Conservation (phyloP, 2,888 invertebrate species). For the Acrobasis repandana region DNA sequence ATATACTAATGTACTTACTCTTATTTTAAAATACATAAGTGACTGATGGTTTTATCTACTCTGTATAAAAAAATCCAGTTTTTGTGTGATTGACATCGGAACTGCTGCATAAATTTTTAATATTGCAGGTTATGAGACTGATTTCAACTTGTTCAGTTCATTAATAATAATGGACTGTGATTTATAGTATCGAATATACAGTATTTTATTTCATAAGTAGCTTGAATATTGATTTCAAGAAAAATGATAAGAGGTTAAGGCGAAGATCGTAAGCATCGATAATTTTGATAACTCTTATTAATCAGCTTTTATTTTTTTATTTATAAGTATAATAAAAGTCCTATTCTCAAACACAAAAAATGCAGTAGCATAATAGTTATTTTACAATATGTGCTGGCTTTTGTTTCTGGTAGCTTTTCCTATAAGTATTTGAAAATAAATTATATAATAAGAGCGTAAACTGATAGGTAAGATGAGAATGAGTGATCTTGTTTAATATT, state of each 20-base stretch:
- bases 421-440: too few relatives aligned
- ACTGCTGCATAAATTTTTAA: background rate
- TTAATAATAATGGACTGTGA: background rate
- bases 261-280: background rate
- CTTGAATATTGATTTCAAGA: background rate
- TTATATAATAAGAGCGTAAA: too few relatives aligned
- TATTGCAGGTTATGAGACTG: background rate
- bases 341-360: background rate
- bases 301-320: background rate
- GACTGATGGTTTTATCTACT: too few relatives aligned
- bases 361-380: too few relatives aligned
- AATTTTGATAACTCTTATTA: background rate
- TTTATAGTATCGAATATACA: background rate
- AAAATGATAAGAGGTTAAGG: background rate
- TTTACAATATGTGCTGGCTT: too few relatives aligned
- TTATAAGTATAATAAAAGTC: background rate
- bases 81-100: too few relatives aligned
- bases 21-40: too few relatives aligned
- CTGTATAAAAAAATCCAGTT: too few relatives aligned
- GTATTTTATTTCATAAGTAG: conserved; percentile 10
- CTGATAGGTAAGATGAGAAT: too few relatives aligned
- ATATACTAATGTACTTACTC: too few relatives aligned
- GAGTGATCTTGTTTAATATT: too few relatives aligned
- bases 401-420: too few relatives aligned
- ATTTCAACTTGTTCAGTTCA: background rate